Evolutionary conservation across 2,113 vertebrate species (phyloP).

Genomic region (Psilopsiagon aurifrons): DNA sequence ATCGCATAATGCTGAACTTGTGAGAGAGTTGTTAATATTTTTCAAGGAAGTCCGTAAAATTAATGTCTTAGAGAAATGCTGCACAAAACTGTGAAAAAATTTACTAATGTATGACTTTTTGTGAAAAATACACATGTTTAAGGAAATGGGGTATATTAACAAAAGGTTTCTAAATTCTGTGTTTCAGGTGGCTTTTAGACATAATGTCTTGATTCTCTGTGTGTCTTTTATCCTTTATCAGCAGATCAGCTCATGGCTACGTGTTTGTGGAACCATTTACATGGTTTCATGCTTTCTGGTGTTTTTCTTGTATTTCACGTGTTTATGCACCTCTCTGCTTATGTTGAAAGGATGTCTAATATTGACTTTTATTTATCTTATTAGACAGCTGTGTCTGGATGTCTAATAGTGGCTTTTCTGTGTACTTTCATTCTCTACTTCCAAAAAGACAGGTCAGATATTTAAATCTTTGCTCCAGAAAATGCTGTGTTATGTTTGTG

Average conservation of each 20-base stretch:
- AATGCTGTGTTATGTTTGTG: neutral
- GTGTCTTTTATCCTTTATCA: neutral
- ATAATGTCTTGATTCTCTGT: neutral
- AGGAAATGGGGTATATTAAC: neutral
- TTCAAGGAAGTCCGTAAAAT: neutral
- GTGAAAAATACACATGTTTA: neutral
- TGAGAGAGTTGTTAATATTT: neutral
- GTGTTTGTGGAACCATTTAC: neutral
- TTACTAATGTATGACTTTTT: neutral
- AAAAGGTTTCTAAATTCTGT: neutral
- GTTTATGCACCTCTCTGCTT: neutral
- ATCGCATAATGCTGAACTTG: neutral
- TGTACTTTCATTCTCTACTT: neutral
- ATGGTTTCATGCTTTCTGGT: neutral
- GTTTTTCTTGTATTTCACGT: neutral
- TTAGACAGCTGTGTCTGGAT: neutral
- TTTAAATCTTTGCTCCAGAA: neutral
- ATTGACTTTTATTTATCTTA: neutral
- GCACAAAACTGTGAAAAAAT: neutral
- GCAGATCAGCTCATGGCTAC: neutral
- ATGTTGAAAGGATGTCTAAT: neutral
- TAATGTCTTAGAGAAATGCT: neutral
- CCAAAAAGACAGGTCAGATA: neutral
- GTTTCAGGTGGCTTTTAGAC: neutral
- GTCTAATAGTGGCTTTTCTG: neutral